Evolutionary conservation across 2,797 vertebrate species (phyloP).

Genomic region (Pseudochromis fuscus): DNA sequence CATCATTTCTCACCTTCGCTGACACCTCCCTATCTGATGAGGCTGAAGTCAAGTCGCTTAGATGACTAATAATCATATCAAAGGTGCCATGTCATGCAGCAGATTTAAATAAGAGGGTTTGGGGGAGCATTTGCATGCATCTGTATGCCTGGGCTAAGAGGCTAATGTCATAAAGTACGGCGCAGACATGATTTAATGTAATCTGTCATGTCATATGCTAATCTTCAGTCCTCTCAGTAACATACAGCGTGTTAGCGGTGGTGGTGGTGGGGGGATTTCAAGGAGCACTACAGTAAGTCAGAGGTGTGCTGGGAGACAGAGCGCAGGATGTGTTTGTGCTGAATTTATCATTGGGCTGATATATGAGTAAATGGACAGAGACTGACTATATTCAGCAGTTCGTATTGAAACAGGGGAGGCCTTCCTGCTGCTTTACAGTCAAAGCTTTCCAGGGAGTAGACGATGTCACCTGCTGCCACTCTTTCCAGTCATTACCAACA

Average conservation of each 20-base stretch:
- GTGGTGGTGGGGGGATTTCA: conserved; percentile 62
- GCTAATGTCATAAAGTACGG: conserved; percentile 98
- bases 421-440: conserved; percentile 2
- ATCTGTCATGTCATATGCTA: conserved; percentile 99
- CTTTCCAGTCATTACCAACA: not conserved
- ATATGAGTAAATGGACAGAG: conserved; percentile 25
- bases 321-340: conserved; percentile 30
- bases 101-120: conserved; percentile 99
- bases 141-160: conserved; percentile 95
- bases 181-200: conserved; percentile 99
- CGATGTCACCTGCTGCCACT: conserved; percentile 49
- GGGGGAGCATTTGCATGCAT: conserved; percentile 96
- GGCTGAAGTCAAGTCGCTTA: conserved; percentile 95
- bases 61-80: conserved; percentile 99
- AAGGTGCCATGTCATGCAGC: conserved; percentile 97
- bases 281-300: conserved; percentile 54
- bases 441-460: conserved; percentile 40
- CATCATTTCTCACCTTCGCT: conserved; percentile 92
- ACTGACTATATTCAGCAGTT: not conserved
- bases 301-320: conserved; percentile 81
- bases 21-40: conserved; percentile 93
- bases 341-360: conserved; percentile 79
- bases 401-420: not conserved
- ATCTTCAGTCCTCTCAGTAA: conserved; percentile 95
- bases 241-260: conserved; percentile 90